Conservation (phyloP, 2,113 vertebrate genomes). For the Chamaetylas fuelleborni region DNA sequence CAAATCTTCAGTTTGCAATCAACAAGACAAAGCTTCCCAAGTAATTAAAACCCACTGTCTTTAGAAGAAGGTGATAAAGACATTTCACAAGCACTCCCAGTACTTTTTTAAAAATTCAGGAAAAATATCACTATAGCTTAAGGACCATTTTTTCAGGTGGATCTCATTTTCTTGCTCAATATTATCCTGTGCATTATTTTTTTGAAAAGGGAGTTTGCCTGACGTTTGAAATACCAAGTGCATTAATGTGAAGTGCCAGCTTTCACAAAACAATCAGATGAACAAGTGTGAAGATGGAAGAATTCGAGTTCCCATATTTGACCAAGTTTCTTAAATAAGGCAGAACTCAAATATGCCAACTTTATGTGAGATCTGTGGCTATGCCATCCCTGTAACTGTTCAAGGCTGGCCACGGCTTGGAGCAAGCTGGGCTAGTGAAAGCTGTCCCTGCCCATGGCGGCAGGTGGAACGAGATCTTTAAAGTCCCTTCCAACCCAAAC, state of each 20-base stretch:
- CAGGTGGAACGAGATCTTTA: accelerated
- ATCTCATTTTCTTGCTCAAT: neutral
- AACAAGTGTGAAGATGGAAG: neutral
- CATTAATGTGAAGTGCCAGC: neutral
- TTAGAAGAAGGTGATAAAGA: neutral
- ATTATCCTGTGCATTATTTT: neutral
- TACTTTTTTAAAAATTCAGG: neutral
- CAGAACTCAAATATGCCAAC: neutral
- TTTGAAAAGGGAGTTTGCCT: neutral
- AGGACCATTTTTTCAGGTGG: neutral
- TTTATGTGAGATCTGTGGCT: neutral
- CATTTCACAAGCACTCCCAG: neutral
- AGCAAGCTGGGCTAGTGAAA: neutral
- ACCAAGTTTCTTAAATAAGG: neutral
- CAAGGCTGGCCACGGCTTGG: neutral
- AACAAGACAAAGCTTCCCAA: neutral
- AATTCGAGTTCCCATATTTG: neutral
- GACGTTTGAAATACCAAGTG: accelerated
- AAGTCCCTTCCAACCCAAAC: neutral
- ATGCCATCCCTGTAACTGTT: neutral
- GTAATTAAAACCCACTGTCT: neutral
- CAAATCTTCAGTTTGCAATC: neutral
- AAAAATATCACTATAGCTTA: neutral
- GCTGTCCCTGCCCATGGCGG: neutral
- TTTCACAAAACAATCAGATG: neutral